A percentile compares a stretch with the other conserved stretches of the same genome.
Evolutionary conservation across 1,140 invertebrate species (phyloP).

Genomic region (Copidosoma floridanum): DNA sequence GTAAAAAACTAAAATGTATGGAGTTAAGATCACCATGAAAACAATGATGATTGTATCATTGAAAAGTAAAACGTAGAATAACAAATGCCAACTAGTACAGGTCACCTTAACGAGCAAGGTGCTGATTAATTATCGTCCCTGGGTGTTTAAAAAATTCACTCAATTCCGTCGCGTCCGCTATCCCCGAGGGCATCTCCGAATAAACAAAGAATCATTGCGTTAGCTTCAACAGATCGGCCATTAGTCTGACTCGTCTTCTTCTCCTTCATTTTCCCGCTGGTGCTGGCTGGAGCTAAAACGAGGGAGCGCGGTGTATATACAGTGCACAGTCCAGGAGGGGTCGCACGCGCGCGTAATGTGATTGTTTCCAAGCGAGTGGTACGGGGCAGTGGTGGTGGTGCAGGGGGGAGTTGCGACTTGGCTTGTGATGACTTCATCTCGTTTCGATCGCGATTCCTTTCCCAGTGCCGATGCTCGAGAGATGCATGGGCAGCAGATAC

Average conservation of each 20-base stretch:
- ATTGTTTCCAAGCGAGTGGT: conserved; percentile 54
- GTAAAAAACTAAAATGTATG: too few species aligned
- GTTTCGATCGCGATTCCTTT: background rate
- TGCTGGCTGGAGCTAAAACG: background rate
- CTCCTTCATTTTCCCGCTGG: background rate
- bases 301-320: conserved; percentile 6
- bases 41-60: too few species aligned
- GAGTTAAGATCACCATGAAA: too few species aligned
- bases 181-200: conserved; percentile 28
- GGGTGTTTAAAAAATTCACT: background rate
- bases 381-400: conserved; percentile 32
- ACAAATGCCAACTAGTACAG: too few species aligned
- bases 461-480: too few species aligned
- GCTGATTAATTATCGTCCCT: too few species aligned
- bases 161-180: background rate
- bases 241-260: background rate
- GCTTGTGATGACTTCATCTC: conserved; percentile 51
- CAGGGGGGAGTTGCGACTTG: too few species aligned
- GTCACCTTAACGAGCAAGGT: too few species aligned
- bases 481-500: conserved; percentile 15
- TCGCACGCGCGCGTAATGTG: conserved; percentile 45
- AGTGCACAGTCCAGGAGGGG: background rate
- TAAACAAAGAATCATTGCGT: conserved; percentile 54
- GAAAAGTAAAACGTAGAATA: too few species aligned
- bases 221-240: conserved; percentile 38